Conservation (phyloP, 2,888 invertebrate species). For the Diaperis boleti region DNA sequence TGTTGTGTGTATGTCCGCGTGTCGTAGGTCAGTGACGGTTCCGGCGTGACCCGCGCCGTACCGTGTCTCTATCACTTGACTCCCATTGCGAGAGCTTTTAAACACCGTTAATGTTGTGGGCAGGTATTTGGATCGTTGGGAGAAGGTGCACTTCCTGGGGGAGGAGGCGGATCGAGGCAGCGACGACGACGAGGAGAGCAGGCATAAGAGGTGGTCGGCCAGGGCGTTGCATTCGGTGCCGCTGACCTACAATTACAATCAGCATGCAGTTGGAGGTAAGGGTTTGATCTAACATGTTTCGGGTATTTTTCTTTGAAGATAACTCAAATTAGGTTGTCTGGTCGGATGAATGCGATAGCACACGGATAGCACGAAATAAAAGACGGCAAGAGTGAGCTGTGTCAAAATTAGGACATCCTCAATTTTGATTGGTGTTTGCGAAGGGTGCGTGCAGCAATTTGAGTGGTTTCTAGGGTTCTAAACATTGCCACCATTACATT, state of each 20-base stretch:
- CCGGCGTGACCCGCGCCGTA: slow-evolving; percentile 43
- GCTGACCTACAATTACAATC: slow-evolving; percentile 81
- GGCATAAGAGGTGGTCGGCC: slow-evolving; percentile 77
- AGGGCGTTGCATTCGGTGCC: slow-evolving; percentile 77
- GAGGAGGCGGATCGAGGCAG: slow-evolving; percentile 86
- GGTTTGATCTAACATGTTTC: not conserved
- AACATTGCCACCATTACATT: no score
- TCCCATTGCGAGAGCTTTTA: not conserved
- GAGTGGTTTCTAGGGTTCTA: no score
- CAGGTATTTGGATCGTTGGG: slow-evolving; percentile 86
- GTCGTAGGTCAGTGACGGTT: slow-evolving; percentile 47
- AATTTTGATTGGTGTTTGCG: no score
- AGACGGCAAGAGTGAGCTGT: no score
- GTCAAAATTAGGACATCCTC: no score
- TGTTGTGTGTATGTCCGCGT: slow-evolving; percentile 44
- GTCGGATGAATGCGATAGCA: no score
- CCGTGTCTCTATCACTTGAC: not conserved
- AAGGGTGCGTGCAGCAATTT: no score
- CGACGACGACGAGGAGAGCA: slow-evolving; percentile 82
- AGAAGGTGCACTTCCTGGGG: slow-evolving; percentile 89
- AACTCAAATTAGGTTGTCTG: no score
- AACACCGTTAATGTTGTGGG: slow-evolving; percentile 34
- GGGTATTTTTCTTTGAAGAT: no score
- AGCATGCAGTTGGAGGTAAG: slow-evolving; percentile 80
- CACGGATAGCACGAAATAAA: no score